Evolutionary conservation across 2,888 invertebrate species (phyloP).

Genomic region (Mayetiola destructor): DNA sequence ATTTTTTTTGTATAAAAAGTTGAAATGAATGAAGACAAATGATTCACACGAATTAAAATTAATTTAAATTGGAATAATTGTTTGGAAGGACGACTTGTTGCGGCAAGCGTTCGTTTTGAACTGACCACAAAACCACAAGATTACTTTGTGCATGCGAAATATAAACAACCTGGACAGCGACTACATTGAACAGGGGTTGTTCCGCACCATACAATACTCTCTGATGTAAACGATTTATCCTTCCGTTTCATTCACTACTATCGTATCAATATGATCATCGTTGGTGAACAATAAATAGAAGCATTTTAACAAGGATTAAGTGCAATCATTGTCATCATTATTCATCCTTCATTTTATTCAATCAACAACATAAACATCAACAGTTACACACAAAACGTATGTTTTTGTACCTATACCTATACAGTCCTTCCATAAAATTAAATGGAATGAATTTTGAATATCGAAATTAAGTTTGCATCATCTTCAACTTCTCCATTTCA

Average conservation of each 20-base stretch:
- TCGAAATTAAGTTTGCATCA: no score
- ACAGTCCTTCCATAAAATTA: no score
- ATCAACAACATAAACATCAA: no score
- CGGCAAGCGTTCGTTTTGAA: neutral
- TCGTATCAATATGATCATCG: neutral
- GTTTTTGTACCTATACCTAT: no score
- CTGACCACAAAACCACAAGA: slow-evolving; percentile 10
- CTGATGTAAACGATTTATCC: neutral
- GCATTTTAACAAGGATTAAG: slow-evolving; percentile 8
- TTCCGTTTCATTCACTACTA: neutral
- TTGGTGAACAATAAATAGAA: neutral
- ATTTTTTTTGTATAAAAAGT: neutral
- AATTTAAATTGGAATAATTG: neutral
- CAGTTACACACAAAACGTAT: no score
- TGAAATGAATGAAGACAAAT: neutral
- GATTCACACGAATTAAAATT: neutral
- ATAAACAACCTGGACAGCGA: neutral
- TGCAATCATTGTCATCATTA: no score
- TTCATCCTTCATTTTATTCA: no score
- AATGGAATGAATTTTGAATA: no score
- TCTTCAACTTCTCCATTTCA: no score
- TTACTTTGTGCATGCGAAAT: neutral
- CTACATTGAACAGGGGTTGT: neutral
- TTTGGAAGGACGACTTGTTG: neutral
- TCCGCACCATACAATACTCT: neutral